phyloP scores from a whole-genome alignment of 92 coral and sea anemone genomes.

The Phymanthus crucifer region DNA sequence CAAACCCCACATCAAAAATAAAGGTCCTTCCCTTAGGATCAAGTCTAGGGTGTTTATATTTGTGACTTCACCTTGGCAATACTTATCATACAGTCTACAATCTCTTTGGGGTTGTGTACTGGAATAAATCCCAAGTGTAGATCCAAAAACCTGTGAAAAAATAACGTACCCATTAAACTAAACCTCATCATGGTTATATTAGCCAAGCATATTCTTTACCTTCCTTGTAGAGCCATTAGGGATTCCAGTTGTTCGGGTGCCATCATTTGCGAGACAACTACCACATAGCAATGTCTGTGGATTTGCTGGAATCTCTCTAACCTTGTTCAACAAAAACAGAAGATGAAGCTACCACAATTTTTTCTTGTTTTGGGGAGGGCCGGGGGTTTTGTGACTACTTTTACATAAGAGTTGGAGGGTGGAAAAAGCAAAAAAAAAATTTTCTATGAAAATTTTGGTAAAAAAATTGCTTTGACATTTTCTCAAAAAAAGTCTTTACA shows the following conservation, averaged over 20 bases:
- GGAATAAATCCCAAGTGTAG: conserved; percentile 67
- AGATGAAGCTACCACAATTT: too few relatives aligned
- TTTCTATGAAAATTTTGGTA: too few relatives aligned
- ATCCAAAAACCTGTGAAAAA: conserved; percentile 62
- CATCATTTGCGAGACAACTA: conserved; percentile 60
- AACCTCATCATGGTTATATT: background rate
- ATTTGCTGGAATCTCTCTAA: conserved; percentile 78
- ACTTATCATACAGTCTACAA: conserved; percentile 75
- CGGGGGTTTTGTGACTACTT: too few relatives aligned
- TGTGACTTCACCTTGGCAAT: conserved; percentile 71
- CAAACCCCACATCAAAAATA: too few relatives aligned
- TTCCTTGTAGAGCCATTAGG: conserved; percentile 70
- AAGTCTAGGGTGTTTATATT: too few relatives aligned
- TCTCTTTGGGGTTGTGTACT: conserved; percentile 70
- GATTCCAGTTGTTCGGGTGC: conserved; percentile 49
- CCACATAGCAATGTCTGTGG: conserved; percentile 81
- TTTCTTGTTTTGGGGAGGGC: too few relatives aligned
- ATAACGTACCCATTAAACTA: background rate
- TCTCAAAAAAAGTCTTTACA: too few relatives aligned
- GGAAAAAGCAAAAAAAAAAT: too few relatives aligned
- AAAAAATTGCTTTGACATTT: too few relatives aligned
- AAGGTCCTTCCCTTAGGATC: too few relatives aligned
- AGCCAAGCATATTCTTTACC: conserved; percentile 36
- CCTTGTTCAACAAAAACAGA: conserved; percentile 49
- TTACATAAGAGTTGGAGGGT: too few relatives aligned